Evolutionary conservation across 2,113 vertebrate genomes (phyloP), one percentile per base, ranked within the genome.

Genomic region (Nanorana parkeri): DNA sequence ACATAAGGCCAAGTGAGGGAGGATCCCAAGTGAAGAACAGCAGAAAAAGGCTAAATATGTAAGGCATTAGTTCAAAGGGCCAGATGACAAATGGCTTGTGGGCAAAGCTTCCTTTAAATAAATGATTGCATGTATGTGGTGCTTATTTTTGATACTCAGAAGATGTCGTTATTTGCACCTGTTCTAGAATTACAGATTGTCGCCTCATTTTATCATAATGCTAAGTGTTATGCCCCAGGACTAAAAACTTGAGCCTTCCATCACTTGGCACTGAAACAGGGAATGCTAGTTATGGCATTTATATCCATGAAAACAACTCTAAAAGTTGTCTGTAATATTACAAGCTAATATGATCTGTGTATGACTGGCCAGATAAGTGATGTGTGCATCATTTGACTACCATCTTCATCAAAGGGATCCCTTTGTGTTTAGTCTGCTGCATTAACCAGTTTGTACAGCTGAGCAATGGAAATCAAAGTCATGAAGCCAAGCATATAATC

Each of bases 361-460:
- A 55, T 36, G 51, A 56, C 47, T 52, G 55, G 26, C 32, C 63
- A 55, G 19, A 21, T 55, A 23, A 67, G 63, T 21, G 63, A 56
- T 68, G 26, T 56, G n/a, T 26, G 51, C n/a, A 78, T 68, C 26
- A 68, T 36, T 67, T 78, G 61, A 51, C 51, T 56, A 68, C 47
- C 54, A 56, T 23, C 51, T 54, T 54, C 64, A 32, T 78, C 61
- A 66, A 77, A 65, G 60, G 2, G 47, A 77, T 66, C 63, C 63
- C 63, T 78, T 75, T 20, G 51, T 78, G 63, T 67, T 78, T 65
- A 55, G 41, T 78, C 47, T 66, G 63, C 58, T 67, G 76, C 41
- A 66, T 66, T 78, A 78, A 78, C 41, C 76, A 52, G 63, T 67
- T 78, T 78, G 76, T 55, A 78, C 63, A 67, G 76, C 63, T 78